Evolutionary conservation across 1,140 invertebrate genomes (phyloP), one percentile per base, ranked within the genome.

Genomic region (Matsumurasca onukii): DNA sequence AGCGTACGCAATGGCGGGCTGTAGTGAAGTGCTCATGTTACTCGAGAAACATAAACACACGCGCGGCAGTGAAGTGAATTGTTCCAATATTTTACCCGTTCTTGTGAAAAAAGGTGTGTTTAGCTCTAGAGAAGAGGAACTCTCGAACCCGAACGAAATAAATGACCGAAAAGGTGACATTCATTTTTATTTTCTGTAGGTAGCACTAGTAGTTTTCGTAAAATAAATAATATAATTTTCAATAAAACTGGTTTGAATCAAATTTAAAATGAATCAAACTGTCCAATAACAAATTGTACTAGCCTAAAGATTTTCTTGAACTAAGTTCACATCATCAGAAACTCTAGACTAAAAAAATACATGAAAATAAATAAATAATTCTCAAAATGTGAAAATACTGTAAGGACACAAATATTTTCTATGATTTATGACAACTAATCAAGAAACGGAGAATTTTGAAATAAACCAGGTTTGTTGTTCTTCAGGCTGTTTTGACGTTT

Each of bases 41-140:
- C 71, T 80, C 51, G 77, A 73, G 52, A 74, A 77, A 59, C 77
- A 80, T 73, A 80, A 79, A 74, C 72, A 75, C 30, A 76, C 76
- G 3, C 66, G 78, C 15, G 72, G 76, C 31, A 73, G 73, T 55
- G 78, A 79, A 67, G 72, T 79, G 49, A 77, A 78, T 73, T 66
- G 72, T 34, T 78, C 77, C n/a, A 75, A 79, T 69, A 71, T 79
- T 15, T 73, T 80, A 27, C 70, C 73, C 65, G 76, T 75, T 55
- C 69, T 80, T 25, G 75, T 78, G 51, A 79, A 80, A 69, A 78
- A 78, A 61, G 77, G 78, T 67, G 76, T 79, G 45, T 78, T 80
- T 45, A 78, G 73, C 34, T 76, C 78, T 64, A 72, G 76, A 61
- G 79, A 80, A 65, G 75, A 75, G 67, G 75, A 78, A 65, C 75